Base-by-base conservation (phyloP, 1,140 invertebrate genomes). In the Linepithema humile region DNA sequence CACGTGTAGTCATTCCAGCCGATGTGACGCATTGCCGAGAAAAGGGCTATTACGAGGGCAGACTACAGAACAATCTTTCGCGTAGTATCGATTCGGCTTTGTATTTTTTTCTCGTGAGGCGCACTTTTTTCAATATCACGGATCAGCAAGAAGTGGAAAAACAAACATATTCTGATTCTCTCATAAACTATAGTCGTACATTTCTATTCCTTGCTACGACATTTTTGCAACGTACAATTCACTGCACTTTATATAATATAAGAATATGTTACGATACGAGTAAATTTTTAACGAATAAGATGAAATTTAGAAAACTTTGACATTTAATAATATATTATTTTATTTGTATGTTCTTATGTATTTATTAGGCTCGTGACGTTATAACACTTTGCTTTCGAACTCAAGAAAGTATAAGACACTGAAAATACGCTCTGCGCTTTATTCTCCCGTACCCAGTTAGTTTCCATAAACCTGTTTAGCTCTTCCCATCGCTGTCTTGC, bases 1-100 rank as follows among this genome's bases (percentile, higher is more conserved):
- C 70, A 83, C 69, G 60, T 86, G 85, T 85, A 83, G 75, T 88
- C 72, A 83, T 88, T 84, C 62, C 78, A 57, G 65, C 57, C 80
- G 55, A 86, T 75, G 87, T 88, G 84, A 86, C 78, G 32, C 53
- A 48, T 40, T 23, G 50, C 53, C 15, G 50, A 38, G 55, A 69
- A 59, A 82, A 70, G 53, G 17, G 29, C 80, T 55, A 84, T 82
- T 57, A 74, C 50, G 43, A 72, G 10, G 64, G 64, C 69, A 62
- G 74, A 55, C 84, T 83, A 88, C 57, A 82, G 74, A 82, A 82
- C 78, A 88, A 77, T 85, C 74, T 74, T 62, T 69, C 29, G 48
- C 60, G 23, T 72, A 45, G 69, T 84, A 82, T 82, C 69, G 82
- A 82, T 89, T 67, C 59, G 69, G 9, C 55, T 64, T 70, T 45